Percentiles rank a stretch among this genome's conserved stretches.
phyloP scores from a whole-genome alignment of 2,797 vertebrate genomes.

The Myotis planiceps region DNA sequence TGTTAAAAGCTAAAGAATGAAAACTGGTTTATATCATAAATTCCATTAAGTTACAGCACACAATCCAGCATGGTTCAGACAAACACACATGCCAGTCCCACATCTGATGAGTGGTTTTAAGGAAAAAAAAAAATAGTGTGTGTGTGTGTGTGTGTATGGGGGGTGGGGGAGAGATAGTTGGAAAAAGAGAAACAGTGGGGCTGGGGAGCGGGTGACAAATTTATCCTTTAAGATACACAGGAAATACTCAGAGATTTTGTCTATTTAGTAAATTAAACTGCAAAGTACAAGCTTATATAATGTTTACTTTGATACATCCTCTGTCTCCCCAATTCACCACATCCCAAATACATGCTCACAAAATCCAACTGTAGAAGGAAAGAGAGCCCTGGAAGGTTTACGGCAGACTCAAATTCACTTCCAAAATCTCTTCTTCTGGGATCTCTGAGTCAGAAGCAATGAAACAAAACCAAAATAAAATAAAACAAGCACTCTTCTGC shows the following conservation, averaged over 20 bases:
- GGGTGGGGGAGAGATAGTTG: neutral
- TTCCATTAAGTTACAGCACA: neutral
- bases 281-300: conserved; percentile 61
- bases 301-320: conserved; percentile 76
- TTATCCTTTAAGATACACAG: conserved; percentile 68
- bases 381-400: neutral
- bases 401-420: conserved; percentile 31
- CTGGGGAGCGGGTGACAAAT: conserved; percentile 35
- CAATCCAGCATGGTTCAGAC: neutral
- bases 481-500: neutral
- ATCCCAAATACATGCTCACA: conserved; percentile 54
- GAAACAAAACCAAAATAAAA: neutral
- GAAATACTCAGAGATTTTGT: conserved; percentile 69
- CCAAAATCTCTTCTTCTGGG: neutral
- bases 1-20: conserved; percentile 59
- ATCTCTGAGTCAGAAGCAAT: conserved; percentile 11
- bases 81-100: neutral
- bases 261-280: conserved; percentile 67
- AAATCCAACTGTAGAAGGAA: conserved; percentile 31
- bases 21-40: conserved; percentile 19
- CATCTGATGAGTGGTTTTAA: conserved; percentile 36
- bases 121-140: neutral
- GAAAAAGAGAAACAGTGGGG: conserved; percentile 37
- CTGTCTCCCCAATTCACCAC: neutral
- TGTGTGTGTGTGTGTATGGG: neutral